Base-by-base conservation (phyloP, 2,113 vertebrate genomes). In the Argyrosomus japonicus region DNA sequence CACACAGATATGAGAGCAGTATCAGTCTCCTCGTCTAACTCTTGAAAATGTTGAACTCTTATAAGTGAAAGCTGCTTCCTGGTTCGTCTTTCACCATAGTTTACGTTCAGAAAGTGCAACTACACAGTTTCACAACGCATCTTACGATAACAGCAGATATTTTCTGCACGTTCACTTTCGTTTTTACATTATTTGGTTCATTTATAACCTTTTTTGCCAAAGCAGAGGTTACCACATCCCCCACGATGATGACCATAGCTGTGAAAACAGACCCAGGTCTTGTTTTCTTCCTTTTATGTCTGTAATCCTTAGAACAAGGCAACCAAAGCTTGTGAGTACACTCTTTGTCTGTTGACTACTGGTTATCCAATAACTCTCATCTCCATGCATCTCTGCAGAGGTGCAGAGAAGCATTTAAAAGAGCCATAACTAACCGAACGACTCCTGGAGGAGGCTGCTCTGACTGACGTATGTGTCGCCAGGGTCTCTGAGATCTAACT, bases 381-480 rank as follows among this genome's bases (percentile, higher is more conserved):
- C 71, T 81, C 82, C 63, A 65, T 47, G 63, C 78, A 73, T 80
- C 32, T 36, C 71, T 40, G 82, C 76, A 79, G 57, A 86, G 87
- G 87, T 88, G 69, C 81, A 81, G 82, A 83, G 54, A 88, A 86
- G 71, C 73, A 76, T 88, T 91, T 89, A 83, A 87, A 87, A 81
- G 68, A 75, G 61, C 19, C 79, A 76, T 88, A 92, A 92, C 86
- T 84, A 89, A 90, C 61, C 45, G 29, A 91, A 88, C 51, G 68
- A 70, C 86, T 82, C 93, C 87, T 64, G 58, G 21, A 67, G 86
- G 89, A 90, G 73, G 75, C 80, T 63, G 36, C 81, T 79, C 86
- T 77, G 83, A 86, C 88, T 93, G 91, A 93, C 82, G 71, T 86
- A 93, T 87, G 67, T 64, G 82, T 91, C 91, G 84, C 85, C 62